phyloP scores from a whole-genome alignment of 2,888 invertebrate genomes.

The Ophion slaviceki region DNA sequence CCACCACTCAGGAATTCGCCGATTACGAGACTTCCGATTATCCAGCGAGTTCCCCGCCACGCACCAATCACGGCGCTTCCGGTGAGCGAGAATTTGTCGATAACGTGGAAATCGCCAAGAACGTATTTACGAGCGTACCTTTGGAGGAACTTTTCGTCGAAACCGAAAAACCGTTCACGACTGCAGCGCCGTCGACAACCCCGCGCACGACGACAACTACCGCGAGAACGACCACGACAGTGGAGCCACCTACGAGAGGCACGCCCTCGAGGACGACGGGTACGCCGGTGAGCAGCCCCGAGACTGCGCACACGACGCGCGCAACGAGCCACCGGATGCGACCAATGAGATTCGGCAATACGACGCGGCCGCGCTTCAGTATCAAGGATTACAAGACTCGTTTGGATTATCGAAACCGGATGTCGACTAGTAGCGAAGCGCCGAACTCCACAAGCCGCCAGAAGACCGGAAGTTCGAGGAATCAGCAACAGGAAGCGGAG shows the following conservation, averaged over 20 bases:
- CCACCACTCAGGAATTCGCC: slow-evolving; percentile 35
- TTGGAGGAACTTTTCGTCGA: slow-evolving; percentile 76
- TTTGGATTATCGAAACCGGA: slow-evolving; percentile 83
- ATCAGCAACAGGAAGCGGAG: slow-evolving; percentile 56
- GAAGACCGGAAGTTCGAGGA: slow-evolving; percentile 36
- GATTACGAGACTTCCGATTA: slow-evolving; percentile 55
- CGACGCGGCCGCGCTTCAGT: slow-evolving; percentile 89
- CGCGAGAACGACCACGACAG: slow-evolving; percentile 52
- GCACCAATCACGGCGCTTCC: slow-evolving; percentile 21
- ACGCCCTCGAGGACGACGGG: slow-evolving; percentile 36
- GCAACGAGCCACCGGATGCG: slow-evolving; percentile 74
- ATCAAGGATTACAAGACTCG: slow-evolving; percentile 90
- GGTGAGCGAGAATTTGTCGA: slow-evolving; percentile 27
- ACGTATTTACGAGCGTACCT: slow-evolving; percentile 64
- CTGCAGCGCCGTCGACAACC: slow-evolving; percentile 28
- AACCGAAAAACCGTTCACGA: slow-evolving; percentile 71
- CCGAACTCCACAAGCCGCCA: slow-evolving; percentile 44
- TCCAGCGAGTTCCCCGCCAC: slow-evolving; percentile 39
- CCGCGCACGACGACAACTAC: slow-evolving; percentile 26
- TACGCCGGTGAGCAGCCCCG: slow-evolving; percentile 36
- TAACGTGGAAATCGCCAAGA: slow-evolving; percentile 34
- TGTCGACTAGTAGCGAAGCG: slow-evolving; percentile 69
- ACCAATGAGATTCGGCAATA: slow-evolving; percentile 80
- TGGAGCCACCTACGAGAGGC: slow-evolving; percentile 55
- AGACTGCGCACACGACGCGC: slow-evolving; percentile 65